Base-by-base conservation (phyloP, 2,797 vertebrate genomes). In the Lateolabrax maculatus region DNA sequence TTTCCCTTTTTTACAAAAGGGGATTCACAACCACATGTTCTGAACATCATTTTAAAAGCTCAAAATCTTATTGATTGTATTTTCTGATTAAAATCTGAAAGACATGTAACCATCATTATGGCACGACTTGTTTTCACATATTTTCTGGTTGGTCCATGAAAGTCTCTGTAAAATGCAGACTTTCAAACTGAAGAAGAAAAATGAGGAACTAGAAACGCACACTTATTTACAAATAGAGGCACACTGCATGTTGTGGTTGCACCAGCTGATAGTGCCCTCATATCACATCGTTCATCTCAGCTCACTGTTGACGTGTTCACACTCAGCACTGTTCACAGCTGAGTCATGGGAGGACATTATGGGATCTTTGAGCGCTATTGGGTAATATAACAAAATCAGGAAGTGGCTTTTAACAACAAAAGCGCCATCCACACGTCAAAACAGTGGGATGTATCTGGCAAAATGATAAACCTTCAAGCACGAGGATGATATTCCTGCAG, bases 371-470 rank as follows among this genome's bases (percentile, higher is more conserved):
- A 12, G 23, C 25, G 10, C 15, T 27, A 48, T 2, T 52, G n/a
- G 12, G 7, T 31, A 1, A 3, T 29, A 3, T n/a, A 21, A 29
- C 1, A 21, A 46, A 51, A 65, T 34, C 34, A 57, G 60, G 68
- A 71, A 64, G 75, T 71, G 52, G 16, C 36, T 2, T 43, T 44
- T 44, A 68, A 61, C 41, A 67, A 39, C 61, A 11, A 7, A 29
- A 2, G 6, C n/a, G 11, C 10, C 27, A 11, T 15, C 6, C 29
- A 6, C 39, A 25, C 7, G 58, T 53, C 19, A 29, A 10, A 29
- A 13, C 34, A 25, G 9, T 3, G 12, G 9, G 10, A 4, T 36
- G 23, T 29, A n/a, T 29, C 16, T 6, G 25, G 4, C 27, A 23
- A 15, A 13, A 16, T 19, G 18, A 34, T 34, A 4, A 36, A 58